Conservation (phyloP, 2,113 vertebrate genomes). For the Numenius arquata region DNA sequence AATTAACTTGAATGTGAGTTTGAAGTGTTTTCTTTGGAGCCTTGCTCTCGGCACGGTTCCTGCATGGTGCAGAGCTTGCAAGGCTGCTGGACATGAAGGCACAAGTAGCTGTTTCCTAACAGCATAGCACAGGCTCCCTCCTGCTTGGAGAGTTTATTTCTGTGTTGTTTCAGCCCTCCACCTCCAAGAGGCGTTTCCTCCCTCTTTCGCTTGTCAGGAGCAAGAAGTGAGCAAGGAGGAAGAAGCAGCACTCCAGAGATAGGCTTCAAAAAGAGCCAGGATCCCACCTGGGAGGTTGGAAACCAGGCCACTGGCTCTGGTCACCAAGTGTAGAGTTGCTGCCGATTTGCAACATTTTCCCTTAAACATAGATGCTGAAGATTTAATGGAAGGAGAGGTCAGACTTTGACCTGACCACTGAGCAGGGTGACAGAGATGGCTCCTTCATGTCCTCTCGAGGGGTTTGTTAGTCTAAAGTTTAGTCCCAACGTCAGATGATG, state of each 20-base stretch:
- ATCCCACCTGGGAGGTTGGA: not conserved
- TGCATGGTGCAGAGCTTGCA: not conserved
- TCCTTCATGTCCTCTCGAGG: slow-evolving; percentile 5
- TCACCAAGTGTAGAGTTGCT: not conserved
- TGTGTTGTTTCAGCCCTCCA: not conserved
- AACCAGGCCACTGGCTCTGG: not conserved
- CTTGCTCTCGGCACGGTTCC: not conserved
- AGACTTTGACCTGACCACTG: slow-evolving; percentile 8
- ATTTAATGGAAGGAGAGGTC: slow-evolving; percentile 38
- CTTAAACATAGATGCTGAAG: not conserved
- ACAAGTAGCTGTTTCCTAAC: not conserved
- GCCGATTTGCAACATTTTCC: not conserved
- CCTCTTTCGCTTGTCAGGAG: not conserved
- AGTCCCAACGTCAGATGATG: not conserved
- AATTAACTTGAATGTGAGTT: not conserved
- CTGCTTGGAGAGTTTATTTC: slow-evolving; percentile 1
- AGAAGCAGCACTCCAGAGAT: not conserved
- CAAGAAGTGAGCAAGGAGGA: not conserved
- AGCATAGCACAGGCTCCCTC: not conserved
- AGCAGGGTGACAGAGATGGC: slow-evolving; percentile 38
- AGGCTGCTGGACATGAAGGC: not conserved
- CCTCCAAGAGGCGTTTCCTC: not conserved
- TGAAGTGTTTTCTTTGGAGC: not conserved
- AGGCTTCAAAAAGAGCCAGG: not conserved
- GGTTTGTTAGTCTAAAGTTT: slow-evolving; percentile 40